Percentiles rank a stretch among this genome's conserved stretches.
phyloP scores from a whole-genome alignment of 2,113 vertebrate species.

The Nothobranchius furzeri region DNA sequence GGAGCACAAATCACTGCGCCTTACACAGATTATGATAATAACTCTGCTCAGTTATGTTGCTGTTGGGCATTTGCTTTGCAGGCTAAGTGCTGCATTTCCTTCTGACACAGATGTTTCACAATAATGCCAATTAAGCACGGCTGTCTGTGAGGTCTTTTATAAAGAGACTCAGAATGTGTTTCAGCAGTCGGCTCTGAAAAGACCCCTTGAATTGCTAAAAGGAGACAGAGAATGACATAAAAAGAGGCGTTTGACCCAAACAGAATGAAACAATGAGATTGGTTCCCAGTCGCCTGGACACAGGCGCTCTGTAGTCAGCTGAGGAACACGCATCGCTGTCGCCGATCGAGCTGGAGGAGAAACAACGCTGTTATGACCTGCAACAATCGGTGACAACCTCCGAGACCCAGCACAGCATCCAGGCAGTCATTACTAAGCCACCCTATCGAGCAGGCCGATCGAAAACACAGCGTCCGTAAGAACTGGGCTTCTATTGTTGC shows the following conservation, averaged over 20 bases:
- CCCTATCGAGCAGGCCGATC: slow-evolving; percentile 27
- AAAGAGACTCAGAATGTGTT: slow-evolving; percentile 16
- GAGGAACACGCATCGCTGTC: slow-evolving; percentile 53
- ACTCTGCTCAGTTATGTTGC: slow-evolving; percentile 28
- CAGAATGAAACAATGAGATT: slow-evolving; percentile 25
- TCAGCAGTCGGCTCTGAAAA: slow-evolving; percentile 12
- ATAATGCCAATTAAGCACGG: slow-evolving; percentile 12
- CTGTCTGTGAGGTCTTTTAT: slow-evolving; percentile 1
- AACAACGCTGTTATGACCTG: slow-evolving; percentile 31
- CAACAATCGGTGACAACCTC: slow-evolving; percentile 22
- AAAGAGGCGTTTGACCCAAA: slow-evolving; percentile 17
- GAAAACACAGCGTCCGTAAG: slow-evolving; percentile 38
- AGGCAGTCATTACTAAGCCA: slow-evolving; percentile 51
- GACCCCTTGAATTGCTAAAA: slow-evolving; percentile 19
- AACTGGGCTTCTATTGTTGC: slow-evolving; percentile 50
- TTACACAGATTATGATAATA: slow-evolving; percentile 40
- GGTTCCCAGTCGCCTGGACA: slow-evolving; percentile 52
- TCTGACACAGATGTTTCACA: slow-evolving; percentile 15
- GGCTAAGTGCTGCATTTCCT: slow-evolving; percentile 20
- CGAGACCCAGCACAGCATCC: slow-evolving; percentile 22
- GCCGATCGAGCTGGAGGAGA: slow-evolving; percentile 39
- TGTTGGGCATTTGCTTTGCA: slow-evolving; percentile 28
- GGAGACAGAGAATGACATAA: slow-evolving; percentile 9
- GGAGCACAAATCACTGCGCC: neutral
- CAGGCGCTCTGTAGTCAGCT: slow-evolving; percentile 42